phyloP scores from a whole-genome alignment of 2,888 invertebrate genomes.

The Thereva nobilitata region DNA sequence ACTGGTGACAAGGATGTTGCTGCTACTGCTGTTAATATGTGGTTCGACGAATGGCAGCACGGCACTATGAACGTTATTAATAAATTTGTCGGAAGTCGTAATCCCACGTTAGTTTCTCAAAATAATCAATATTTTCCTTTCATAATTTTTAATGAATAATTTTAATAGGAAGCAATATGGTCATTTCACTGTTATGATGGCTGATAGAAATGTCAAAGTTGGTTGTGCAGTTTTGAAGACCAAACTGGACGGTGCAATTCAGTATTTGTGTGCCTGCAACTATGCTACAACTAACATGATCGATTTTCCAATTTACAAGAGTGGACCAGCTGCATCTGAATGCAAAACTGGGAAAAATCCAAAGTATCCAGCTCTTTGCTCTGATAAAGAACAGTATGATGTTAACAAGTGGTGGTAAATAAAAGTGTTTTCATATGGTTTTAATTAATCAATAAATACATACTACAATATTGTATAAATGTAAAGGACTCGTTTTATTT shows the following conservation, averaged over 20 bases:
- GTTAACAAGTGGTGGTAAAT: neutral
- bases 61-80: constrained; percentile 23
- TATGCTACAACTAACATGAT: constrained; percentile 49
- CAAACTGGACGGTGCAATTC: constrained; percentile 36
- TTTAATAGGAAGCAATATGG: constrained; percentile 42
- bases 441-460: no score
- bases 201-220: constrained; percentile 47
- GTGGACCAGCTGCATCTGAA: constrained; percentile 43
- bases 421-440: no score
- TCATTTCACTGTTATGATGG: constrained; percentile 51
- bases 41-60: constrained; percentile 36
- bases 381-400: constrained; percentile 28
- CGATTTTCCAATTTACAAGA: constrained; percentile 35
- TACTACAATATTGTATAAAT: no score
- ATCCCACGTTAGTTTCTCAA: neutral
- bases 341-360: constrained; percentile 48
- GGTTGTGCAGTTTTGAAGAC: constrained; percentile 49
- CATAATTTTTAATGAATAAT: neutral
- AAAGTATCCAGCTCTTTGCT: constrained; percentile 41
- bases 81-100: neutral
- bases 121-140: neutral
- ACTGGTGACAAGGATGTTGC: neutral
- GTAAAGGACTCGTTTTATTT: no score
- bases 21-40: neutral
- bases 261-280: constrained; percentile 49